Conservation (phyloP, 2,888 invertebrate species). For the Spodoptera exigua region DNA sequence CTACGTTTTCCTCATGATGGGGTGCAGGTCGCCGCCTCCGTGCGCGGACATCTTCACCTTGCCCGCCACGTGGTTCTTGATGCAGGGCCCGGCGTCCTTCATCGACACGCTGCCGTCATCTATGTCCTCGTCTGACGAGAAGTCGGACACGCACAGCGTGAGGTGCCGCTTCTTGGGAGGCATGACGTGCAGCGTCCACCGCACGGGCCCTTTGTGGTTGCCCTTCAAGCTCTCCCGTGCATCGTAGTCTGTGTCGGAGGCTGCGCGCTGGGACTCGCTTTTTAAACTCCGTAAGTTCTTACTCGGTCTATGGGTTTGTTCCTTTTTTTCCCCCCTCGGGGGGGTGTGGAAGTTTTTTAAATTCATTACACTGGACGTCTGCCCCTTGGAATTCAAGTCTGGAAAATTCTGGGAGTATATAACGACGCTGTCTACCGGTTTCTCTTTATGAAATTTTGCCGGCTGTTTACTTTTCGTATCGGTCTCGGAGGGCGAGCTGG, state of each 20-base stretch:
- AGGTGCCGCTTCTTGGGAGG: conserved; percentile 83
- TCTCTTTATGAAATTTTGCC: conserved; percentile 83
- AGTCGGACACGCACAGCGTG: conserved; percentile 79
- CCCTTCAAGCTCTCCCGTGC: conserved; percentile 69
- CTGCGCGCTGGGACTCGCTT: conserved; percentile 76
- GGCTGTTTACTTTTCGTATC: conserved; percentile 72
- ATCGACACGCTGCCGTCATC: conserved; percentile 71
- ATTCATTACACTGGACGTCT: conserved; percentile 81
- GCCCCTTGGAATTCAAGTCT: conserved; percentile 76
- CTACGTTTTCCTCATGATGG: conserved; percentile 82
- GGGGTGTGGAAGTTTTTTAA: conserved; percentile 88
- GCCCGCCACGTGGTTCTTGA: conserved; percentile 72
- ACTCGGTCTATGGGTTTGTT: conserved; percentile 73
- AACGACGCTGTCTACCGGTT: conserved; percentile 81
- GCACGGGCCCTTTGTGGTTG: conserved; percentile 75
- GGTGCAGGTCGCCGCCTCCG: conserved; percentile 83
- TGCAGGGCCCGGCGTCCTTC: conserved; percentile 76
- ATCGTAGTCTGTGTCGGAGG: conserved; percentile 84
- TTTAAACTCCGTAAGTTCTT: conserved; percentile 74
- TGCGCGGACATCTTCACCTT: conserved; percentile 82
- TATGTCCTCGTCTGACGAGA: conserved; percentile 81
- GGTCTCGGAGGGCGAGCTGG: conserved; percentile 64
- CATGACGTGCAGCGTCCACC: conserved; percentile 80
- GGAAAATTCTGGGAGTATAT: conserved; percentile 87
- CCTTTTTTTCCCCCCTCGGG: conserved; percentile 88